Base-by-base conservation (phyloP, 2,797 vertebrate species). In the Ambastaia sidthimunki region DNA sequence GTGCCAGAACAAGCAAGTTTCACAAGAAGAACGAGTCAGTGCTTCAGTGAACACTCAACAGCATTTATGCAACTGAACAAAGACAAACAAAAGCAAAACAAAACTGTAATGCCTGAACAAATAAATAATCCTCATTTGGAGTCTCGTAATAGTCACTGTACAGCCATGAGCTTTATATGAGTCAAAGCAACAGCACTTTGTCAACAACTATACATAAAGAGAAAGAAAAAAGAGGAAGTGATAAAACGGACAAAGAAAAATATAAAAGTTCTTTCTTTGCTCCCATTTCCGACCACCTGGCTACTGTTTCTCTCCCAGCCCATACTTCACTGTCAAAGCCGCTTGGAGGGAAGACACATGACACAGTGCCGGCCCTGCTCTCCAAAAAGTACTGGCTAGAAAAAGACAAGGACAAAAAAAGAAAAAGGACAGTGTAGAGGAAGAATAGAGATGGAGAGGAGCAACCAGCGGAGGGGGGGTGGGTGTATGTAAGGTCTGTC, bases 381-480 rank as follows among this genome's bases (percentile, higher is more conserved):
- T 73, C 65, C 34, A 47, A 57, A 72, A 63, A 31, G 7, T 12
- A 54, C 48, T 11, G 63, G 34, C 23, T 41, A 34, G 52, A 59
- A 21, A 63, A 52, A 70, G 69, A 74, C 16, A 31, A 34, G 71
- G 59, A 66, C 16, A 48, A 75, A 18, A 54, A 19, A 70, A 67
- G 37, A 74, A 65, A 18, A 84, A 73, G 87, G 78, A 3, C 21
- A 34, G 66, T 74, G 80, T 63, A 65, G 70, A 84, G 63, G n/a
- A 16, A 23, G 52, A 10, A 76, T 44, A 34, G 19, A 78, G 59
- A 72, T 34, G n/a, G 60, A 0, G 25, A 37, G 69, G 80, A 81
- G 68, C 47, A 75, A 83, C 71, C 13, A 50, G 44, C 52, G 15
- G 79, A 54, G 37, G 59, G 21, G 19, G n/a, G 34, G 11, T 15